These are phyloP conservation scores for Esox niger DNA, from an alignment of 2,113 vertebrate species.

Conservation along the genomic window DNA sequence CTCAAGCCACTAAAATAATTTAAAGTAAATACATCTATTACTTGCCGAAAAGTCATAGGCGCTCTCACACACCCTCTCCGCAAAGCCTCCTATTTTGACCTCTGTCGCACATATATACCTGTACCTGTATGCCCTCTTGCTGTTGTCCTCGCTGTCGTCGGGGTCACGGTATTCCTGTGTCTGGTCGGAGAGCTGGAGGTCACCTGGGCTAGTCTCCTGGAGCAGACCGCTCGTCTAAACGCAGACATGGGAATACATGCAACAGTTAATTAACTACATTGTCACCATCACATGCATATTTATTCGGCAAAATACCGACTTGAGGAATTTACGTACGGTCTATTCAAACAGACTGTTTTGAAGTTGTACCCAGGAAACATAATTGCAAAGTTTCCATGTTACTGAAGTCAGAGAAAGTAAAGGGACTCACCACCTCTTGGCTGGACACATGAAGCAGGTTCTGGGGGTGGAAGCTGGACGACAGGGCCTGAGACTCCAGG, in stretches of 20 bases:
- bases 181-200: slow-evolving; percentile 80
- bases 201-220: slow-evolving; percentile 79
- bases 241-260: slow-evolving; percentile 45
- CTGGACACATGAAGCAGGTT: slow-evolving; percentile 81
- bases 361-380: no score
- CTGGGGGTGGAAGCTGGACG: slow-evolving; percentile 87
- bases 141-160: slow-evolving; percentile 84
- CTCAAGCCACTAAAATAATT: no score
- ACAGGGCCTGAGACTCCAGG: slow-evolving; percentile 93
- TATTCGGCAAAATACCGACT: not conserved
- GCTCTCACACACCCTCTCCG: not conserved
- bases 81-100: not conserved
- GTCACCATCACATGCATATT: not conserved
- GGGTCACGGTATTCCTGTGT: slow-evolving; percentile 77
- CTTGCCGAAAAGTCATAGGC: not conserved
- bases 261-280: not conserved
- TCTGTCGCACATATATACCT: not conserved
- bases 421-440: slow-evolving; percentile 75
- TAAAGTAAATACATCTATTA: not conserved
- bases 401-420: no score
- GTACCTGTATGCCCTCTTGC: slow-evolving; percentile 88
- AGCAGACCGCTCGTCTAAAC: slow-evolving; percentile 83
- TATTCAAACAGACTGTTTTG: no score
- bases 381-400: no score
- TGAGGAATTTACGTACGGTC: not conserved